phyloP scores from a whole-genome alignment of 2,888 invertebrate genomes.

The Himalopsyche kuldschensis region DNA sequence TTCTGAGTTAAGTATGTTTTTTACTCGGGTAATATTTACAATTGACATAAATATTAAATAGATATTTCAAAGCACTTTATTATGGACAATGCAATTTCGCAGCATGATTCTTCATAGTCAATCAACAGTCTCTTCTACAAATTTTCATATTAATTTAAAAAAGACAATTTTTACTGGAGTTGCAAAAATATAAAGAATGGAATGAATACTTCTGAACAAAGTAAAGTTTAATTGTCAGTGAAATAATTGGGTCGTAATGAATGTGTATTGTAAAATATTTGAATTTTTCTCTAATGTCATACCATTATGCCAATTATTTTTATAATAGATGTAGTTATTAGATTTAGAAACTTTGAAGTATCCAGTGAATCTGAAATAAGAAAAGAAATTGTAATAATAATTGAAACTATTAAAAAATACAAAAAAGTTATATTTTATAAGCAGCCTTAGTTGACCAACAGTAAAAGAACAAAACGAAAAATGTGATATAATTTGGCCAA shows the following conservation, averaged over 20 bases:
- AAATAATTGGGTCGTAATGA: neutral
- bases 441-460: no score
- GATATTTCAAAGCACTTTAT: neutral
- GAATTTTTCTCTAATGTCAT: neutral
- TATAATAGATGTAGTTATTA: neutral
- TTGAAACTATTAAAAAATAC: no score
- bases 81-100: neutral
- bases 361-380: neutral
- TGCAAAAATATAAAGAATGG: neutral
- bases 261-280: neutral
- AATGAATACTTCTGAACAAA: neutral
- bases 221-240: neutral
- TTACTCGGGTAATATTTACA: neutral
- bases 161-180: neutral
- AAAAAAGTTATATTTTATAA: no score
- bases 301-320: neutral
- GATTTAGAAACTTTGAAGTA: neutral
- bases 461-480: no score
- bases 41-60: neutral
- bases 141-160: neutral
- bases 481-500: no score
- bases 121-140: neutral
- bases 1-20: neutral
- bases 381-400: no score
- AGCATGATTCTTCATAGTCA: neutral